phyloP scores from a whole-genome alignment of 2,888 invertebrate genomes.

The Chelonus formosanus region DNA sequence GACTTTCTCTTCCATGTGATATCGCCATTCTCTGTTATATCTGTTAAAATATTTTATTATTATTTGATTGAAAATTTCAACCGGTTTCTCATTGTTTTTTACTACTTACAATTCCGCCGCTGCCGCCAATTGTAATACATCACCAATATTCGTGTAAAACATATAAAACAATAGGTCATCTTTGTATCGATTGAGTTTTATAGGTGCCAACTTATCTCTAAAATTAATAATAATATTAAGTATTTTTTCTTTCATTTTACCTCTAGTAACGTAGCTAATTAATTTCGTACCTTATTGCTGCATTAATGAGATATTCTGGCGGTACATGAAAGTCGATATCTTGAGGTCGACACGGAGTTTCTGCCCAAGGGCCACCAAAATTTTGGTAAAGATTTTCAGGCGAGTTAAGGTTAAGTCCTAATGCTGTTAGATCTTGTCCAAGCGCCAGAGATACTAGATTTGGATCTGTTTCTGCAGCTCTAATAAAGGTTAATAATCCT shows the following conservation, averaged over 20 bases:
- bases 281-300: conserved; percentile 77
- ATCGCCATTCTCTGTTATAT: conserved; percentile 98
- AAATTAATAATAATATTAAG: conserved; percentile 49
- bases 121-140: conserved; percentile 96
- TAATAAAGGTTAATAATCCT: conserved; percentile 96
- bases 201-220: conserved; percentile 92
- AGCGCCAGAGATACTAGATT: conserved; percentile 95
- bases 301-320: conserved; percentile 98
- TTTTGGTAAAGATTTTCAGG: conserved; percentile 98
- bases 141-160: conserved; percentile 99
- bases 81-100: not conserved
- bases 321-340: conserved; percentile 99
- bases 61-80: too few species aligned
- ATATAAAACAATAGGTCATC: conserved; percentile 99
- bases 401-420: conserved; percentile 98
- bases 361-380: conserved; percentile 99
- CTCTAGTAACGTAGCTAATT: not conserved
- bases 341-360: conserved; percentile 96
- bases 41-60: conserved; percentile 66
- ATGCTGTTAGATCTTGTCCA: conserved; percentile 96
- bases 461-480: conserved; percentile 97
- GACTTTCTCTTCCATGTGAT: conserved; percentile 98
- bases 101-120: conserved; percentile 92
- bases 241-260: not conserved
- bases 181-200: conserved; percentile 96